phyloP scores from a whole-genome alignment of 2,888 invertebrate genomes.

The Heliconius ethilla region DNA sequence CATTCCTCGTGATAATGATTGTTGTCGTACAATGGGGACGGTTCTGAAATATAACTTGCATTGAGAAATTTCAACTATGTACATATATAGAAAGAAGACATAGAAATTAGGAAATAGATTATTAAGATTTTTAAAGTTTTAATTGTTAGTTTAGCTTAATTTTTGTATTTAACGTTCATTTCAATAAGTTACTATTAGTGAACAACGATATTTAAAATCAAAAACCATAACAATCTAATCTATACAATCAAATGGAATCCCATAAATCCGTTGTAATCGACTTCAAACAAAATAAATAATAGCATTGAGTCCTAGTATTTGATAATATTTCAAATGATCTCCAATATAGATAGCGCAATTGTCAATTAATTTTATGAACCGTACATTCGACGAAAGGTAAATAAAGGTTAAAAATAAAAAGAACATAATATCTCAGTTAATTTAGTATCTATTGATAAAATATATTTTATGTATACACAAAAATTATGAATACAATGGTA shows the following conservation, averaged over 20 bases:
- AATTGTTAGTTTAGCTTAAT: no score
- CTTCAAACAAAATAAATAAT: conserved; percentile 6
- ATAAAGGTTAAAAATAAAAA: neutral
- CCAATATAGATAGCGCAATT: conserved; percentile 27
- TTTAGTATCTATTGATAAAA: no score
- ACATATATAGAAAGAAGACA: neutral
- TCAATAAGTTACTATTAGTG: neutral
- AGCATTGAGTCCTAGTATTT: neutral
- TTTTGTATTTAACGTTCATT: no score
- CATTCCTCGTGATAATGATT: conserved; percentile 99
- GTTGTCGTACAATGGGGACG: conserved; percentile 95
- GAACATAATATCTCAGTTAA: no score
- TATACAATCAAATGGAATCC: neutral
- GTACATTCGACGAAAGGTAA: neutral
- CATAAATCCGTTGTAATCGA: conserved; percentile 2
- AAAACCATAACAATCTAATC: neutral
- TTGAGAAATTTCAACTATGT: neutral
- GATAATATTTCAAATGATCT: conserved; percentile 25
- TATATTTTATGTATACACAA: no score
- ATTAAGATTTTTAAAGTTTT: no score
- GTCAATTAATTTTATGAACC: conserved; percentile 29
- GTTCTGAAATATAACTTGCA: conserved; percentile 82
- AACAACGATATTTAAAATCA: neutral
- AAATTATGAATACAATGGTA: no score
- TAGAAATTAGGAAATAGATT: no score